Base-by-base conservation (phyloP, 2,113 vertebrate genomes). In the Muscicapa adusta region DNA sequence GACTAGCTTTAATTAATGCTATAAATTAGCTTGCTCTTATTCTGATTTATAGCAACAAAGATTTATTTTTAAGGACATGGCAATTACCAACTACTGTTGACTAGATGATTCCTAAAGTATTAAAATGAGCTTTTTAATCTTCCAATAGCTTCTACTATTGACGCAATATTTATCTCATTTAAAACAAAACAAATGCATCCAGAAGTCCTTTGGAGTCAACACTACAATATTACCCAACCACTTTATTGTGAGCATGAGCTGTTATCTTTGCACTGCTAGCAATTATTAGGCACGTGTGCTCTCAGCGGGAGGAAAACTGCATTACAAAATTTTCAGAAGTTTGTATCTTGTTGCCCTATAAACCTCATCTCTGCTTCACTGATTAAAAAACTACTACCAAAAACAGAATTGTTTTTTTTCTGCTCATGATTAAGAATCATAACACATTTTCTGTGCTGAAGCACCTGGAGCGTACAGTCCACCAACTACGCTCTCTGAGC, bases 261-360 rank as follows among this genome's bases (percentile, higher is more conserved):
- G 10, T 38, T 11, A 31, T 8, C 63, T 54, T 26, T 67, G 82
- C 51, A 58, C 36, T 51, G 29, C 25, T 31, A 80, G 34, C 60
- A 83, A 47, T 9, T 14, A 67, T 8, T 23, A 60, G 1, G 36
- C 42, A 71, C 0, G 0, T 18, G 25, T 42, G n/a, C 56, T 63
- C 43, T 36, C 60, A 48, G 12, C 4, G 7, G 36, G 15, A 67
- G 31, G 20, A 86, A 93, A 77, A 51, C 0, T 19, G 31, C 38
- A 43, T 29, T 18, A 60, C 34, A 71, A 74, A 54, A 36, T n/a
- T 14, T 40, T 36, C 40, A 88, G 31, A 48, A 94, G 60, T 75
- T 28, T 16, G 0, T 23, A 68, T 25, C 36, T n/a, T 72, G n/a
- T 15, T 48, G 25, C 48, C 18, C 31, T 51, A 80, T 40, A 77